Evolutionary conservation across 1,140 invertebrate genomes (phyloP).

Genomic region (Phymorhynchus buccinoides): DNA sequence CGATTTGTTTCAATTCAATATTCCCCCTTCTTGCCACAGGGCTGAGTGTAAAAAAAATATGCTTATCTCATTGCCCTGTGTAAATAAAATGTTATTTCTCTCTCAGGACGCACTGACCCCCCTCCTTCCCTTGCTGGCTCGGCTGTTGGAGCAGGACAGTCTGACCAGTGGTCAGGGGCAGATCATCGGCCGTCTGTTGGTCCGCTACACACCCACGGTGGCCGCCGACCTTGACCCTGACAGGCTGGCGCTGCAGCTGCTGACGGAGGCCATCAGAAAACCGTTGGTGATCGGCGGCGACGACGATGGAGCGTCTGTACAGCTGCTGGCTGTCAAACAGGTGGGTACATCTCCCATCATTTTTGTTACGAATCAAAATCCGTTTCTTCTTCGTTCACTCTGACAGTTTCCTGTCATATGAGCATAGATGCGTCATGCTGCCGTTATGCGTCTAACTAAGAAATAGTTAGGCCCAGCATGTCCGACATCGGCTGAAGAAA

Average conservation of each 20-base stretch:
- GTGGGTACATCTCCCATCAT: not conserved
- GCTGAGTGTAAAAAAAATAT: too few species aligned
- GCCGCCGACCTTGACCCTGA: constrained; percentile 20
- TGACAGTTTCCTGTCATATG: too few species aligned
- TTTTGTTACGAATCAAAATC: too few species aligned
- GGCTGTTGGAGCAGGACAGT: not conserved
- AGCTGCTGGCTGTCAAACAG: constrained; percentile 30
- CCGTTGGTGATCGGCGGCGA: not conserved
- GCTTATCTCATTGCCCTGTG: too few species aligned
- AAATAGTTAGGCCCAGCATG: too few species aligned
- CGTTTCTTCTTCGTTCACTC: too few species aligned
- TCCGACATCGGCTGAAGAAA: too few species aligned
- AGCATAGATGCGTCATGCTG: too few species aligned
- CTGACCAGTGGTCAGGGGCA: constrained; percentile 11
- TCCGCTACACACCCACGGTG: not conserved
- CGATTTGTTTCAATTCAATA: not conserved
- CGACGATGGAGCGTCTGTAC: not conserved
- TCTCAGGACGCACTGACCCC: constrained; percentile 25
- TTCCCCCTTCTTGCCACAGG: too few species aligned
- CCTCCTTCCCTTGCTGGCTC: constrained; percentile 19
- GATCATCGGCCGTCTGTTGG: not conserved
- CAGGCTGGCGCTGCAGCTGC: constrained; percentile 11
- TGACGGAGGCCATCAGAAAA: constrained; percentile 7
- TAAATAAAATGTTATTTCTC: not conserved
- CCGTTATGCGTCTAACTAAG: too few species aligned